Evolutionary conservation across 2,797 vertebrate species (phyloP), one percentile per base, ranked within the genome.

Genomic region (Picus viridis): DNA sequence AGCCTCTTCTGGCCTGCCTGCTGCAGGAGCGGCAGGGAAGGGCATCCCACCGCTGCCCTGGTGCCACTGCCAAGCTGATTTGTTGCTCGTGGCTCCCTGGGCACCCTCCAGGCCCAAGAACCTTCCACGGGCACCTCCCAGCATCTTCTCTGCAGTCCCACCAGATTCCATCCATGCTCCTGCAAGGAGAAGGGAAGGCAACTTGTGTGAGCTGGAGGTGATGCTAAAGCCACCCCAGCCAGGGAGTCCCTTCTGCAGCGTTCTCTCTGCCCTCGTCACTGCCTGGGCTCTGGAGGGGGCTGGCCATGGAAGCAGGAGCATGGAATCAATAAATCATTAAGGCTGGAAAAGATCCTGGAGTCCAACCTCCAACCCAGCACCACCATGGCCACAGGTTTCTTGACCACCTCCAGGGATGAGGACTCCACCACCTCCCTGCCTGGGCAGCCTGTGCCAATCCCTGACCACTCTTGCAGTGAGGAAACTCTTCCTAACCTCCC

Each of bases 21-120:
- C 7, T 6, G 74, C 51, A 24, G 6, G 3, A 2, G n/a, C 17
- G 71, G 79, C 51, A 82, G 82, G 34, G 27, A 19, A 15, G 43
- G 68, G 26, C 14, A 3, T 23, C 15, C 43, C 53, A 5, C 0
- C 0, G 69, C 65, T 20, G 23, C 63, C 29, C 36, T 1, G 22
- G 0, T 3, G 72, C 30, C 3, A 2, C n/a, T 0, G 2, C n/a
- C 3, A 0, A 9, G 29, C 24, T 9, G 4, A 7, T 6, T 34
- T 0, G n/a, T 72, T 39, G 57, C 18, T 67, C 19, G 0, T 0
- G 13, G 79, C 15, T 79, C 47, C 11, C 63, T 4, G 1, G 1
- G 9, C 36, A n/a, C 17, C 29, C 58, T 10, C 39, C 7, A 1
- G 19, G 6, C 14, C 58, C 67, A n/a, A 29, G 16, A 26, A 54